These are phyloP conservation scores for Mimachlamys varia DNA, from an alignment of 2,888 invertebrate species.

Conservation along the genomic window DNA sequence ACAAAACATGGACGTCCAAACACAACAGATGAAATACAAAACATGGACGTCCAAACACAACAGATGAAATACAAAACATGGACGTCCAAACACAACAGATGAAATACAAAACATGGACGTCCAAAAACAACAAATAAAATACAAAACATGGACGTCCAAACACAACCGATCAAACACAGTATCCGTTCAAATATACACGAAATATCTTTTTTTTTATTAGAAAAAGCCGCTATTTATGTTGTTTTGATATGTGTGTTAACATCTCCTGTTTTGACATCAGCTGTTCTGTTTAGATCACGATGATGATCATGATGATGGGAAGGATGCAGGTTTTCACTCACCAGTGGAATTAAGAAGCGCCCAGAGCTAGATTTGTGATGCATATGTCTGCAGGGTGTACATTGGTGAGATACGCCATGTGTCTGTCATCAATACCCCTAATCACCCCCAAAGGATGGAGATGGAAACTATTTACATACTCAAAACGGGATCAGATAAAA, in stretches of 20 bases:
- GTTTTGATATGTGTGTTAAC: background rate
- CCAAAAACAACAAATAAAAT: background rate
- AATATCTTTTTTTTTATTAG: too few relatives aligned
- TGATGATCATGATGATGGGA: background rate
- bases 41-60: too few relatives aligned
- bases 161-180: too few relatives aligned
- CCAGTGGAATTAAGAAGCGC: background rate
- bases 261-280: background rate
- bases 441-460: conserved; percentile 19
- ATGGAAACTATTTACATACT: background rate
- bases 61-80: background rate
- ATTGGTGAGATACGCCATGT: background rate
- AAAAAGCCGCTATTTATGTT: too few relatives aligned
- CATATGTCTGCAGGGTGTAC: background rate
- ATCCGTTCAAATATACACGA: too few relatives aligned
- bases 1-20: too few relatives aligned
- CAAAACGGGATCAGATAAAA: background rate
- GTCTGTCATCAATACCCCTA: conserved; percentile 18
- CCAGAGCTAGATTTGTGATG: background rate
- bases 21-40: background rate
- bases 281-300: background rate
- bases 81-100: too few relatives aligned
- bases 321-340: background rate
- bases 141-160: too few relatives aligned
- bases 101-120: too few relatives aligned